phyloP scores from a whole-genome alignment of 1,140 invertebrate species.

The Brachionus manjavacas region DNA sequence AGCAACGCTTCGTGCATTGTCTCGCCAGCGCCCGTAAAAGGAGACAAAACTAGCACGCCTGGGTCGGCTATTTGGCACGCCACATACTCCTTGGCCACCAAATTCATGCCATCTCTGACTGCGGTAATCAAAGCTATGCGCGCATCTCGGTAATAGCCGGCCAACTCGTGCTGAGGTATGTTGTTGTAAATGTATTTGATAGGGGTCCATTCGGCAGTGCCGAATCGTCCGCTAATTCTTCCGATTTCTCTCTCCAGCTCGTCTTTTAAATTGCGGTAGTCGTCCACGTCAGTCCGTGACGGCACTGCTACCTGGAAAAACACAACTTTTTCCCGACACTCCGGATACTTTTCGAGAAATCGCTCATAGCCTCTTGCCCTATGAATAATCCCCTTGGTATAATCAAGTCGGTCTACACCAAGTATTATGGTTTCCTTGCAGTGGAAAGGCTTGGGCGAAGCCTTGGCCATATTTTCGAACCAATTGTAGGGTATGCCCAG shows the following conservation, averaged over 20 bases:
- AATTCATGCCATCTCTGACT: conserved; percentile 82
- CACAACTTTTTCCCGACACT: conserved; percentile 73
- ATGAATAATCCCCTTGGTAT: conserved; percentile 81
- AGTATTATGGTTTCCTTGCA: conserved; percentile 67
- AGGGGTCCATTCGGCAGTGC: conserved; percentile 75
- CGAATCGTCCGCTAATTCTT: conserved; percentile 75
- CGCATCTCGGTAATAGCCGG: conserved; percentile 73
- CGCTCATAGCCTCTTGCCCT: conserved; percentile 76
- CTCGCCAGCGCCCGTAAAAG: conserved; percentile 74
- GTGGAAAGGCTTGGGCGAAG: conserved; percentile 63
- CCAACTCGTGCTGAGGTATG: conserved; percentile 73
- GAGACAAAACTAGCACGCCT: conserved; percentile 79
- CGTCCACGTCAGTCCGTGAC: conserved; percentile 79
- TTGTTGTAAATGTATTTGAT: conserved; percentile 84
- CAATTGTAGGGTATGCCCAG: conserved; percentile 71
- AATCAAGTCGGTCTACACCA: conserved; percentile 80
- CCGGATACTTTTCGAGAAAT: conserved; percentile 75
- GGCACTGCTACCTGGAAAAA: conserved; percentile 79
- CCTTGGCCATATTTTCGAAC: conserved; percentile 74
- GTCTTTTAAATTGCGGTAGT: conserved; percentile 82
- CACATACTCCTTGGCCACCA: conserved; percentile 86
- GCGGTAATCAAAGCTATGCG: conserved; percentile 81
- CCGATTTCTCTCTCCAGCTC: conserved; percentile 83
- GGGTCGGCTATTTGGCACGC: conserved; percentile 79
- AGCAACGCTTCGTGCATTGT: conserved; percentile 68